Percentiles rank a stretch among this genome's conserved stretches.
Conservation (phyloP, 2,797 vertebrate species). For the Danio kyathit region DNA sequence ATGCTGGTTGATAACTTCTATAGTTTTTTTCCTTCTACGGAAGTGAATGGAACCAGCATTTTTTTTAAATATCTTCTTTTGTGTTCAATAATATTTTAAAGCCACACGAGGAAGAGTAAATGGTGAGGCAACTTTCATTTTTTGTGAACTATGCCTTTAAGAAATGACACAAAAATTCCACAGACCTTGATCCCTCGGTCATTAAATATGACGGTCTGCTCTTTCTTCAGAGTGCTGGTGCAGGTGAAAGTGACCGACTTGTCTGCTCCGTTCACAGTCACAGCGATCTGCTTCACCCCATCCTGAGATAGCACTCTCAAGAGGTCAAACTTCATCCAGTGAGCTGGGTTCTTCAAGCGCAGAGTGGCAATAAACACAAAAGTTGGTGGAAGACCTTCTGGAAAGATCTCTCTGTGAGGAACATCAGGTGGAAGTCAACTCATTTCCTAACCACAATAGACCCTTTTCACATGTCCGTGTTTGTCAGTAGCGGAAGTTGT, state of each 20-base stretch:
- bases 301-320: conserved; percentile 84
- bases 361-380: conserved; percentile 88
- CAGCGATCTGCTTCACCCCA: conserved; percentile 82
- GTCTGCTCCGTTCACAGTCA: conserved; percentile 83
- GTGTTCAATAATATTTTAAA: too few species aligned
- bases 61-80: too few species aligned
- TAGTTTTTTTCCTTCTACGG: too few species aligned
- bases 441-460: not conserved
- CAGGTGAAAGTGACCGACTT: conserved; percentile 83
- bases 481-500: too few species aligned
- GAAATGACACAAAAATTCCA: not conserved
- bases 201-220: conserved; percentile 68
- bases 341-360: conserved; percentile 78
- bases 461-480: too few species aligned
- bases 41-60: too few species aligned
- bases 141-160: too few species aligned
- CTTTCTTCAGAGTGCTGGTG: conserved; percentile 71
- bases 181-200: conserved; percentile 70
- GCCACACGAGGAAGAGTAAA: too few species aligned
- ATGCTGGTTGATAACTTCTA: too few species aligned
- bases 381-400: conserved; percentile 88
- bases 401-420: conserved; percentile 82
- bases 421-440: not conserved
- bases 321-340: conserved; percentile 86
- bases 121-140: too few species aligned